Conservation (phyloP, 2,797 vertebrate genomes). For the Crocodylus rhombifer region DNA sequence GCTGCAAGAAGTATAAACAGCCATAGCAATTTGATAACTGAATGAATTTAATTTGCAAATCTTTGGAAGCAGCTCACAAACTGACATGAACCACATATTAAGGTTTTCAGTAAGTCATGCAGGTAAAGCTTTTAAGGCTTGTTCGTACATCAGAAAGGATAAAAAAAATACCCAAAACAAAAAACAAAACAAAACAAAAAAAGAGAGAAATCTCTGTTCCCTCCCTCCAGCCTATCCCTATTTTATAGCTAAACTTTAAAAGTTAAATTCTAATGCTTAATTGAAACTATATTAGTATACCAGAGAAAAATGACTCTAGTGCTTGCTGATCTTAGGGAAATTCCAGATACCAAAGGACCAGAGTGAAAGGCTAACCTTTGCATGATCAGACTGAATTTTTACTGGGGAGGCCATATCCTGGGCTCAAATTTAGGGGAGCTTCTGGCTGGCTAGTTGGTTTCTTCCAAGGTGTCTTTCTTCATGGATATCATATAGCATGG, state of each 20-base stretch:
- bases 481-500: conserved; percentile 26
- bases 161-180: neutral
- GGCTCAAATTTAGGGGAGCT: neutral
- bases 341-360: neutral
- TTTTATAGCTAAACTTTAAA: neutral
- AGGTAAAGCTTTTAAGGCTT: neutral
- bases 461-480: conserved; percentile 50
- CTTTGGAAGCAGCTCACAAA: neutral
- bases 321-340: conserved; percentile 2
- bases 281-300: neutral
- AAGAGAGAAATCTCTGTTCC: no score
- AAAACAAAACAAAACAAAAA: no score
- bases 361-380: conserved; percentile 21
- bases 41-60: neutral
- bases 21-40: neutral
- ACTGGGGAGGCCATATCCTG: conserved; percentile 56
- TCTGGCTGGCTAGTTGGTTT: conserved; percentile 53
- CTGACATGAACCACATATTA: conserved; percentile 20
- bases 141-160: neutral
- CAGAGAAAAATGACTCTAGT: neutral
- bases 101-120: neutral
- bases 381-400: neutral
- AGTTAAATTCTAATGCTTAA: neutral
- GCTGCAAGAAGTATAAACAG: neutral
- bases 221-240: neutral